Evolutionary conservation across 2,113 vertebrate genomes (phyloP).

Genomic region (Mesoclemmys tuberculata): DNA sequence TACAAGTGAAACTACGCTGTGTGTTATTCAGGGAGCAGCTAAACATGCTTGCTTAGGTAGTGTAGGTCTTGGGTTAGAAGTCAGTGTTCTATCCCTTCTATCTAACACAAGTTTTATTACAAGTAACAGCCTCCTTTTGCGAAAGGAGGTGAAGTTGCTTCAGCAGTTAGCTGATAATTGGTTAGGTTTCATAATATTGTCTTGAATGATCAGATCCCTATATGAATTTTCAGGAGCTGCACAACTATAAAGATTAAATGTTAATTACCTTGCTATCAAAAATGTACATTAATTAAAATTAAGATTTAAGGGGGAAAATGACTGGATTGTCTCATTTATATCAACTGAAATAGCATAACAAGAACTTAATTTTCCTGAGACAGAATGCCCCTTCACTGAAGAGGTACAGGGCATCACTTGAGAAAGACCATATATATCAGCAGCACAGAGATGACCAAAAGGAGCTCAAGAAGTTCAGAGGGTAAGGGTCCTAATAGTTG

Average conservation of each 20-base stretch:
- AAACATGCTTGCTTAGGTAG: not conserved
- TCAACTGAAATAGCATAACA: not conserved
- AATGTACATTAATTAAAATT: not conserved
- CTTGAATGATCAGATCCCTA: not conserved
- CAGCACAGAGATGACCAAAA: not conserved
- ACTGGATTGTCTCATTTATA: not conserved
- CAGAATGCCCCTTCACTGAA: not conserved
- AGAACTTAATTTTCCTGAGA: not conserved
- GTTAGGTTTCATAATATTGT: conserved; percentile 5
- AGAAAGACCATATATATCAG: not conserved
- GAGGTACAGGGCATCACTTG: not conserved
- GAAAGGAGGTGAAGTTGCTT: not conserved
- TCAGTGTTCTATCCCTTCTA: not conserved
- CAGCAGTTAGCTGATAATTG: conserved; percentile 25
- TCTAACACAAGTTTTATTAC: conserved; percentile 2
- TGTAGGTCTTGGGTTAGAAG: conserved; percentile 30
- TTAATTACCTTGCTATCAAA: not conserved
- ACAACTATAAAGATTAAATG: not conserved
- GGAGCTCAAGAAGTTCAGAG: not conserved
- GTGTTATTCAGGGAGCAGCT: conserved; percentile 35
- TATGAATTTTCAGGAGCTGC: not conserved
- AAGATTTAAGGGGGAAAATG: not conserved
- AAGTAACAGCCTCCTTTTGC: not conserved
- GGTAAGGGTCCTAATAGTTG: not conserved
- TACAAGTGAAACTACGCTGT: conserved; percentile 19